These are phyloP conservation scores for Entomyzon cyanotis DNA, from an alignment of 2,113 vertebrate genomes.

Conservation along the genomic window DNA sequence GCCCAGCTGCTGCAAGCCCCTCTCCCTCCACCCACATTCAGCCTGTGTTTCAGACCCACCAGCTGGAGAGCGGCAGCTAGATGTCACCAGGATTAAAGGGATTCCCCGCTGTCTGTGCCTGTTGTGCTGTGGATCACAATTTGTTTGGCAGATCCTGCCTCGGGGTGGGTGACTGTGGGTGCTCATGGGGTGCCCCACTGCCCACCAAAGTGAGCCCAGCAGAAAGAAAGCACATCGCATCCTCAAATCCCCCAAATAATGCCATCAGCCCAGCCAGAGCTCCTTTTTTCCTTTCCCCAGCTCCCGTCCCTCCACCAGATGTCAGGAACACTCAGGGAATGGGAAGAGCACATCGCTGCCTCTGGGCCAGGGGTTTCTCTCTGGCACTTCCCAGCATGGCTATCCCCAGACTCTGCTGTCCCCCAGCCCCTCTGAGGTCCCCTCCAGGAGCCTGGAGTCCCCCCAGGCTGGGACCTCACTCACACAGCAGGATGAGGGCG, in stretches of 20 bases:
- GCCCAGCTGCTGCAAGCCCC: neutral
- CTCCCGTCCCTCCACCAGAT: neutral
- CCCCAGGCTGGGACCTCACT: neutral
- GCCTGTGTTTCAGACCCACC: neutral
- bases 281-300: neutral
- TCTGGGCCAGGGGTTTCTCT: neutral
- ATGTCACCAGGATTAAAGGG: neutral
- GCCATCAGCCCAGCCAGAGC: neutral
- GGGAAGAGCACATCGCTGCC: neutral
- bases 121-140: rapidly evolving
- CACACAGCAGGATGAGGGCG: constrained; percentile 77
- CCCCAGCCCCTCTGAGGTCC: neutral
- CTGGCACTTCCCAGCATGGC: neutral
- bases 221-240: neutral
- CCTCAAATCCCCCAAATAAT: rapidly evolving
- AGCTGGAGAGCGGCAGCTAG: neutral
- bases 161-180: neutral
- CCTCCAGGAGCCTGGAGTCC: neutral
- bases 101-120: rapidly evolving
- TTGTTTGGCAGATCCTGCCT: neutral
- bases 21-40: neutral
- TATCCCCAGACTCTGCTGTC: neutral
- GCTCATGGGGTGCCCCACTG: neutral
- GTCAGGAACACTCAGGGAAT: constrained; percentile 15
- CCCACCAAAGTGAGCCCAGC: neutral